Base-by-base conservation (phyloP, 1,140 invertebrate genomes). In the Neodiprion lecontei region DNA sequence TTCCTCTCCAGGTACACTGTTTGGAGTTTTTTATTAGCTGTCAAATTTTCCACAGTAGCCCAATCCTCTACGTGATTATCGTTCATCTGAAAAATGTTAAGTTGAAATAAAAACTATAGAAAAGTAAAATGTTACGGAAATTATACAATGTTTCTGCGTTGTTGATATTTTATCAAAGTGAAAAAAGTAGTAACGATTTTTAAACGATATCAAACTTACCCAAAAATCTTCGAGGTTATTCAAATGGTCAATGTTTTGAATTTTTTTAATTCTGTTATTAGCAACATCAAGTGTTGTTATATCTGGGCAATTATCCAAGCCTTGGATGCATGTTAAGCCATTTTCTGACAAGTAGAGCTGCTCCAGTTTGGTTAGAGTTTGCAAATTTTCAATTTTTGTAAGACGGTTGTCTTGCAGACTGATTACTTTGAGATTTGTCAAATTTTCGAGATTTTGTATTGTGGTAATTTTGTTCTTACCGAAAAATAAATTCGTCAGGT, bases 391-490 rank as follows among this genome's bases (percentile, higher is more conserved):
- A 75, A 99, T 95, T 82, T 94, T 94, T 0, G 91, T 91, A 70
- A 99, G 89, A 14, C 97, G 92, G 89, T 99, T 99, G 78, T 93
- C 94, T 89, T 98, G 97, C 28, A 99, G 82, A 85, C 97, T 98
- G 5, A 99, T 86, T 74, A 97, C 91, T 76, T 92, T 92, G 47
- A 99, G 89, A 74, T 94, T 93, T 7, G 88, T 88, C 21, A 99
- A 87, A n/a, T 89, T 89, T 67, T 94, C 93, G 12, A 99, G 85
- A 84, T 98, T 97, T 84, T 97, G 90, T 67, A 99, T 94, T 89
- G 95, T 95, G 0, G 90, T 89, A 72, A 99, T 97, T 91, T 99
- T 99, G 86, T 99, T 99, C 86, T 99, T 99, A 0, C 98, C 98
- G 69, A 99, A 87, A 87, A 94, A 98, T 1, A 98, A 87, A 81